Base-by-base conservation (phyloP, 92 coral and sea anemone genomes). In the Paragorgia papillata region DNA sequence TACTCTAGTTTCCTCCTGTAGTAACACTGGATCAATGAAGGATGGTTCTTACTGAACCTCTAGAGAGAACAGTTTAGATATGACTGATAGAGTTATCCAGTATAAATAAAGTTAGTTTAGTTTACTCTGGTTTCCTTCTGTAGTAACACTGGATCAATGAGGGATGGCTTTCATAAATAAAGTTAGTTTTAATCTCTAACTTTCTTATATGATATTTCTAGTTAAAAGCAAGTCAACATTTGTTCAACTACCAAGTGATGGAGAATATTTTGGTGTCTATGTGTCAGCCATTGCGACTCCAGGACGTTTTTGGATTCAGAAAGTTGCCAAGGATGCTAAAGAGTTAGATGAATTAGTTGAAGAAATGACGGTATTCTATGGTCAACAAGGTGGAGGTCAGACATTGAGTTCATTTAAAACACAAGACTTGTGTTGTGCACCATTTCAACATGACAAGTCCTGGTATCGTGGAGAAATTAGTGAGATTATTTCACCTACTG, bases 341-440 rank as follows among this genome's bases (percentile, higher is more conserved):
- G 39, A 66, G 24, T 88, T 94, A 32, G 98, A 94, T 39, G 69
- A 60, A 25, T 62, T 94, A 34, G 83, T 82, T 27, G 81, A 73
- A 13, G 87, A 81, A 57, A 80, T 94, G 44, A 94, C 94, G n/a
- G 77, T 75, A 26, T 85, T 75, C 34, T 57, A 54, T 74, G 58
- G 57, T 18, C 50, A 66, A 34, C 31, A 59, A 17, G 66, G 55
- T 35, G 50, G 50, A 0, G 56, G 77, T 30, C 44, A 80, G 10
- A 41, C 75, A 9, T 46, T 66, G 66, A 82, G 32, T 44, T 57
- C 80, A 55, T 27, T 40, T 12, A 58, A 75, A 63, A 82, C 82
- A 68, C 97, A 97, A 24, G 96, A 86, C 21, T 14, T 88, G 27
- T 90, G 93, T 74, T 94, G 94, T 86, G 92, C 93, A 7, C 92